phyloP scores from a whole-genome alignment of 2,113 vertebrate species.

The Notarius quadriscutis region DNA sequence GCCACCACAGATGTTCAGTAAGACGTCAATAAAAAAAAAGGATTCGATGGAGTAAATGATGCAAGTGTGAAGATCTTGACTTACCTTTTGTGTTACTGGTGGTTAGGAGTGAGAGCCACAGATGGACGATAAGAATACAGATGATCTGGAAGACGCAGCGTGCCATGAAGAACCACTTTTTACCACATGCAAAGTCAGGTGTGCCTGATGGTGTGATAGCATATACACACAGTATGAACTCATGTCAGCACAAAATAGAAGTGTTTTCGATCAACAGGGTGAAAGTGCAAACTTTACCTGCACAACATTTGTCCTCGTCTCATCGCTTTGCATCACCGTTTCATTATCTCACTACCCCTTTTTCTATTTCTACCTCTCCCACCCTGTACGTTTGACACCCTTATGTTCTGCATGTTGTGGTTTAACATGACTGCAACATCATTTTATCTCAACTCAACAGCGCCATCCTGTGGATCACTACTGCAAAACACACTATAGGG shows the following conservation, averaged over 20 bases:
- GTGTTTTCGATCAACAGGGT: neutral
- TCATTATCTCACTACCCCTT: neutral
- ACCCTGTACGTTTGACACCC: neutral
- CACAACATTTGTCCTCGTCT: neutral
- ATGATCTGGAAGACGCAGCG: slow-evolving; percentile 7
- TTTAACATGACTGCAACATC: slow-evolving; percentile 1
- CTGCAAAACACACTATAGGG: neutral
- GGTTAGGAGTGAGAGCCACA: neutral
- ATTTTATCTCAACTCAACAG: neutral
- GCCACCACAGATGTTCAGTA: neutral
- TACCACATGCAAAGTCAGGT: slow-evolving; percentile 2
- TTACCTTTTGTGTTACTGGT: slow-evolving; percentile 9
- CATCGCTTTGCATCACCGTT: slow-evolving; percentile 12
- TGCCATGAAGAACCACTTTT: slow-evolving; percentile 26
- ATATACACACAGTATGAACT: neutral
- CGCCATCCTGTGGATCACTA: slow-evolving; percentile 26
- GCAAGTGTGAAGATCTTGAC: neutral
- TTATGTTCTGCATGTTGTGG: slow-evolving; percentile 18
- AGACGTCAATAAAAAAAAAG: neutral
- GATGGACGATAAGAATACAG: neutral
- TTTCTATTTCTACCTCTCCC: neutral
- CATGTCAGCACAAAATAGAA: neutral
- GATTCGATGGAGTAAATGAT: neutral
- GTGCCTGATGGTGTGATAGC: neutral
- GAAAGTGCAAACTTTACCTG: neutral